Evolutionary conservation across 2,113 vertebrate genomes (phyloP).

Genomic region (Sceloporus undulatus): DNA sequence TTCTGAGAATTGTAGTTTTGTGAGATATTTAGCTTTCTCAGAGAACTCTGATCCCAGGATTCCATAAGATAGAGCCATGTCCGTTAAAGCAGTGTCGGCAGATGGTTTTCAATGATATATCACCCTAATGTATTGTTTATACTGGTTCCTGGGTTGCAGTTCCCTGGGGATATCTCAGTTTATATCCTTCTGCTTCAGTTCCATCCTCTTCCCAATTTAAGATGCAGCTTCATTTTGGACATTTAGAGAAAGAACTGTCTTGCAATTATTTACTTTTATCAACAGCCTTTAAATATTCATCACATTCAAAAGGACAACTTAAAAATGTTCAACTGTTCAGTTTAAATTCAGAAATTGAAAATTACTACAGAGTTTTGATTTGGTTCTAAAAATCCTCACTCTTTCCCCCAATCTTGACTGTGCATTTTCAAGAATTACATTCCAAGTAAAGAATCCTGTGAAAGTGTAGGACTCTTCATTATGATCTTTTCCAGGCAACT

Average conservation of each 20-base stretch:
- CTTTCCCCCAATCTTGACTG: not conserved
- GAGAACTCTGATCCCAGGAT: no score
- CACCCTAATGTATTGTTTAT: not conserved
- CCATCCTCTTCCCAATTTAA: no score
- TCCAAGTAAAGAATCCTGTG: not conserved
- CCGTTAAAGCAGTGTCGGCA: no score
- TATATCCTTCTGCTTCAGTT: not conserved
- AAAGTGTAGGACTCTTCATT: not conserved
- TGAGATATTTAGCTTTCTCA: no score
- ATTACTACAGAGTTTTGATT: not conserved
- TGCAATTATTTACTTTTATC: no score
- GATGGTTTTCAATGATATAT: not conserved
- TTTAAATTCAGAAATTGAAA: not conserved
- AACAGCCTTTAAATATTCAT: no score
- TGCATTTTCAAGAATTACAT: conserved; percentile 10
- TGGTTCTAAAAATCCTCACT: not conserved
- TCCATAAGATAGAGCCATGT: no score
- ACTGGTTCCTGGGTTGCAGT: not conserved
- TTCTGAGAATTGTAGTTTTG: no score
- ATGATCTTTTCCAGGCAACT: no score
- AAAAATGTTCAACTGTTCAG: not conserved
- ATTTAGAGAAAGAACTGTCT: no score
- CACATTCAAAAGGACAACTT: not conserved
- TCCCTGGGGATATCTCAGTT: not conserved
- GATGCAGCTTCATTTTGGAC: no score